Base-by-base conservation (phyloP, 1,140 invertebrate species). In the Temnothorax curvispinosus region DNA sequence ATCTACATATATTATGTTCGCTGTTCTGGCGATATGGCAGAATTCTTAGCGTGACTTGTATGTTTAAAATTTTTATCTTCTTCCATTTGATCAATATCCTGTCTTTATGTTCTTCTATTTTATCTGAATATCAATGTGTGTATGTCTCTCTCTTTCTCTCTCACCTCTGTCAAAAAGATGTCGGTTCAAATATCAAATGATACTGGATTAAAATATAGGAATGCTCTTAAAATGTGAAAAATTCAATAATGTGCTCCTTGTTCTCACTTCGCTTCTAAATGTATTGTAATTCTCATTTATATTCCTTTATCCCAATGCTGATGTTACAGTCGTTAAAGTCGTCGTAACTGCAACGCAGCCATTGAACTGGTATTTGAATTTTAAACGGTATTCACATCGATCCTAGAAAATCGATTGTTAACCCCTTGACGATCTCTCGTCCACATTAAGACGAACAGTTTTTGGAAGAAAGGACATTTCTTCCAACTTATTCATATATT, bases 391-490 rank as follows among this genome's bases (percentile, higher is more conserved):
- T 74, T 86, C 74, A 41, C 38, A 15, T 56, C 60, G 80, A 74
- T 80, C 47, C 75, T 60, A 15, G 54, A 87, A 82, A 77, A 85
- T 87, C 72, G 77, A 82, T 74, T 78, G 85, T 56, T 77, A 32
- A 62, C 47, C 72, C 56, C 62, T 72, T 86, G 81, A 92, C 85
- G 91, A 90, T 85, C 77, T 81, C 69, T 81, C 76, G 62, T 87
- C 75, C 85, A 82, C 78, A 91, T 90, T 91, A 91, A 86, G 74
- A 74, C 64, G 77, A 92, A 87, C 69, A 88, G 76, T 90, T 90
- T 81, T 50, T 52, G n/a, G 47, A 74, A 54, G 47, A 44, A 62
- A 44, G 44, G 54, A 38, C 50, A 74, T 88, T 35, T 54, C 71
- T 60, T 54, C 44, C 15, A 38, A 72, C 38, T 32, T 58, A 21